Evolutionary conservation across 2,888 invertebrate genomes (phyloP), one percentile per base, ranked within the genome.

Genomic region (Pollenia amentaria): DNA sequence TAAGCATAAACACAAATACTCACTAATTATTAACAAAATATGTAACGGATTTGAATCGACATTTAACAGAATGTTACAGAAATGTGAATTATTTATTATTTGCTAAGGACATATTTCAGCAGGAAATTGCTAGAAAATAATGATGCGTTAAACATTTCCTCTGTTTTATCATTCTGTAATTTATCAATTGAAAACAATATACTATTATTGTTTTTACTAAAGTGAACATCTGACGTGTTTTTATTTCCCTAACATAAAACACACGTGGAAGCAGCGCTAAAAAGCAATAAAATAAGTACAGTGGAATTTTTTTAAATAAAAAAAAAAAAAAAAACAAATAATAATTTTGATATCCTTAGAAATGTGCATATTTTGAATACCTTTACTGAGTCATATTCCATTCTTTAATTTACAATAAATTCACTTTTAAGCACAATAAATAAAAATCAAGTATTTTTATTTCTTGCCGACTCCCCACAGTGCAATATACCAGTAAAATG

Each of bases 61-160:
- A 12, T 53, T 70, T 70, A 51, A 9, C 69, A 53, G 51, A 70
- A 40, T 53, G 48, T 14, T 44, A 14, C 9, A 48, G 1, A 3
- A 57, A 12, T 12, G 18, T 12, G 6, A 38, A 16, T 40, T 42
- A 46, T 73, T 73, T 57, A 57, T 44, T 72, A 46, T 60, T 57
- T 29, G 29, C 14, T 57, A 14, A 14, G 42, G 42, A 11, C 4
- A 14, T 72, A 9, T 72, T 48, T 46, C 21, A 11, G 2, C 70
- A 62, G 79, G 62, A 70, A 79, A 70, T 42, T 18, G 40, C 67
- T 38, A 46, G 46, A 60, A 60, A 60, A 60, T 70, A 70, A 70
- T 70, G 70, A 62, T 62, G 70, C 79, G 60, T 79, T 79, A 53
- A 79, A 70, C 42, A 62, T 70, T 79, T 62, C 62, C 79, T 44